These are phyloP conservation scores for Schizopygopsis malacanthus DNA, from an alignment of 2,797 vertebrate genomes.

Conservation along the genomic window DNA sequence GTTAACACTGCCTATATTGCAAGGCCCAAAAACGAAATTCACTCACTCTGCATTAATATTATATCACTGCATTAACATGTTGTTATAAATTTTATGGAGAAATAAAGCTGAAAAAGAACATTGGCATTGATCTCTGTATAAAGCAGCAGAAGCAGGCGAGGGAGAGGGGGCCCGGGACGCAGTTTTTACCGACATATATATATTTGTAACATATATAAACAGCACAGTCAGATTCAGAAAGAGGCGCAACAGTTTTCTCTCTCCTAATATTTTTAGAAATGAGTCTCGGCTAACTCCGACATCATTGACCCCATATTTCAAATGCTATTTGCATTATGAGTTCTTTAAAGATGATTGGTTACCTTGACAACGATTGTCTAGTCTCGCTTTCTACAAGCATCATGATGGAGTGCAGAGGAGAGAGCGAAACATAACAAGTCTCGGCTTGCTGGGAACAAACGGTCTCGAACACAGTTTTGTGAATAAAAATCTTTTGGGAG, in stretches of 20 bases:
- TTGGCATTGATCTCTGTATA: too few relatives aligned
- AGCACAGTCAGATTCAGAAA: slow-evolving; percentile 6
- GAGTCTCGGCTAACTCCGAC: slow-evolving; percentile 19
- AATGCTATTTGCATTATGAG: slow-evolving; percentile 73
- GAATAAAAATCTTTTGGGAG: slow-evolving; percentile 55
- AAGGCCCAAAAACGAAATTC: too few relatives aligned
- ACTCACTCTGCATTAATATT: too few relatives aligned
- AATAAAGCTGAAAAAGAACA: too few relatives aligned
- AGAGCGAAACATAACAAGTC: slow-evolving; percentile 50
- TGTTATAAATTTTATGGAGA: too few relatives aligned
- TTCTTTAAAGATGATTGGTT: slow-evolving; percentile 75
- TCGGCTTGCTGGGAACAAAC: slow-evolving; percentile 53
- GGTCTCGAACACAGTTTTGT: slow-evolving; percentile 53
- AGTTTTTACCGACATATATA: background rate
- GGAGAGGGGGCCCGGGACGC: too few relatives aligned
- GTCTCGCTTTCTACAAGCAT: slow-evolving; percentile 71
- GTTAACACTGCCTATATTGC: too few relatives aligned
- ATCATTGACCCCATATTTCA: slow-evolving; percentile 58
- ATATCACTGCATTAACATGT: too few relatives aligned
- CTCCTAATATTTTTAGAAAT: slow-evolving; percentile 36
- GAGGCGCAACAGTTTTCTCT: slow-evolving; percentile 9
- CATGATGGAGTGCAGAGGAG: slow-evolving; percentile 64
- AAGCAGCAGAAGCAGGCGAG: too few relatives aligned
- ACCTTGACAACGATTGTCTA: slow-evolving; percentile 83
- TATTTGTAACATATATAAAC: background rate